Evolutionary conservation across 92 coral and sea anemone genomes (phyloP).

Genomic region (Porites rus): DNA sequence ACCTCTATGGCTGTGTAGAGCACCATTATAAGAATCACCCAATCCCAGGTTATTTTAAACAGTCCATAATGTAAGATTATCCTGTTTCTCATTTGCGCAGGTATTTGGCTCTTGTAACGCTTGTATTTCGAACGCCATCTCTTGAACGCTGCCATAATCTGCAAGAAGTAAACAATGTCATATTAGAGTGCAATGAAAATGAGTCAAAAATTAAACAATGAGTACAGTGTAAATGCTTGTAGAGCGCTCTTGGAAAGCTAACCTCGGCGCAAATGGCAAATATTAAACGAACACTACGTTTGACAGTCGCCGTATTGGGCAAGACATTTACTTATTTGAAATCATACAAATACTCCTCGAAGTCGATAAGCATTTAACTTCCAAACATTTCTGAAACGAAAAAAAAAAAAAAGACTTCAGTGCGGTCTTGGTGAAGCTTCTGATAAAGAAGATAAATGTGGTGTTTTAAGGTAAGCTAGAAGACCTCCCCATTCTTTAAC

Average conservation of each 20-base stretch:
- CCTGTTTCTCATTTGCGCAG: conserved; percentile 94
- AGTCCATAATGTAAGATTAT: conserved; percentile 95
- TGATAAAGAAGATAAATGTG: too few species aligned
- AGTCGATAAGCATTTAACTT: too few species aligned
- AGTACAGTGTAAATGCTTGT: neutral
- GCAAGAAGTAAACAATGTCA: conserved; percentile 8
- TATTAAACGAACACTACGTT: neutral
- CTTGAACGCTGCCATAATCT: conserved; percentile 97
- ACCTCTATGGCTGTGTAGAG: conserved; percentile 98
- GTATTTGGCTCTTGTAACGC: conserved; percentile 85
- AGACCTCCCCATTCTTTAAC: neutral
- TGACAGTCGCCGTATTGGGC: neutral
- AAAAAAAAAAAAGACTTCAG: too few species aligned
- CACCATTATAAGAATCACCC: conserved; percentile 89
- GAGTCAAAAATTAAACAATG: too few species aligned
- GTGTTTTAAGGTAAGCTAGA: too few species aligned
- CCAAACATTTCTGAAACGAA: too few species aligned
- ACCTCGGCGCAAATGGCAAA: neutral
- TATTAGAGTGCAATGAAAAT: neutral
- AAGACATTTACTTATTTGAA: neutral
- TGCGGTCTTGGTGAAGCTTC: too few species aligned
- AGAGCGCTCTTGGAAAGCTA: neutral
- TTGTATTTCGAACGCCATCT: conserved; percentile 93
- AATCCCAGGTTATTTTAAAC: conserved; percentile 97
- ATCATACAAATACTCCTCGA: neutral